phyloP scores from a whole-genome alignment of 2,888 invertebrate genomes.

The Orthonychiurus folsomi region DNA sequence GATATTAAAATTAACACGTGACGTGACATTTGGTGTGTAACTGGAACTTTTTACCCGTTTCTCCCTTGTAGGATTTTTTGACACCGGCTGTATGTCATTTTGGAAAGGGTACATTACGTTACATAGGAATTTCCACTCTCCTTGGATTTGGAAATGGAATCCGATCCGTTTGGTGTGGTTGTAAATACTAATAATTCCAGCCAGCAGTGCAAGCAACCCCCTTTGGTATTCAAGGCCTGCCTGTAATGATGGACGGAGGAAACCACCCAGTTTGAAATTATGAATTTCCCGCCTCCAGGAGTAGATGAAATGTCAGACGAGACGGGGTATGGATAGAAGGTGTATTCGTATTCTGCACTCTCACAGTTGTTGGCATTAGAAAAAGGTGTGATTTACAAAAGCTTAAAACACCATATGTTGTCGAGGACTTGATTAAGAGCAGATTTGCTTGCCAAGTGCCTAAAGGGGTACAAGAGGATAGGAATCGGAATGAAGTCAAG shows the following conservation, averaged over 20 bases:
- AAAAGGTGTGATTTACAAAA: not conserved
- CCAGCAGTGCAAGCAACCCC: not conserved
- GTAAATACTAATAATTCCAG: not conserved
- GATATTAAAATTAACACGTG: slow-evolving; percentile 1
- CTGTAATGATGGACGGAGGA: not conserved
- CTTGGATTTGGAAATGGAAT: no score
- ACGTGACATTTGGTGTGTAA: not conserved
- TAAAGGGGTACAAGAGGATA: not conserved
- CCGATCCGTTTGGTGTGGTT: not conserved
- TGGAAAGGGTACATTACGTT: no score
- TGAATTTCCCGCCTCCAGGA: no score
- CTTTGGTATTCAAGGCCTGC: not conserved
- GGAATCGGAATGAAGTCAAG: not conserved
- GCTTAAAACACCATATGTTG: not conserved
- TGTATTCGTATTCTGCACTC: no score
- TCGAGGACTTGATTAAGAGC: not conserved
- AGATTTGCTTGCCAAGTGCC: not conserved
- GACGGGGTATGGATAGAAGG: no score
- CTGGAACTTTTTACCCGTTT: no score
- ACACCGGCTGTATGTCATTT: no score
- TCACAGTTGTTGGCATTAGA: no score
- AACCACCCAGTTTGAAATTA: not conserved
- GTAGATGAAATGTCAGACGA: no score
- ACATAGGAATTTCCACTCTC: no score
- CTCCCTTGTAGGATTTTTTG: no score